phyloP scores from a whole-genome alignment of 1,140 invertebrate genomes.

The Platyura marginata region DNA sequence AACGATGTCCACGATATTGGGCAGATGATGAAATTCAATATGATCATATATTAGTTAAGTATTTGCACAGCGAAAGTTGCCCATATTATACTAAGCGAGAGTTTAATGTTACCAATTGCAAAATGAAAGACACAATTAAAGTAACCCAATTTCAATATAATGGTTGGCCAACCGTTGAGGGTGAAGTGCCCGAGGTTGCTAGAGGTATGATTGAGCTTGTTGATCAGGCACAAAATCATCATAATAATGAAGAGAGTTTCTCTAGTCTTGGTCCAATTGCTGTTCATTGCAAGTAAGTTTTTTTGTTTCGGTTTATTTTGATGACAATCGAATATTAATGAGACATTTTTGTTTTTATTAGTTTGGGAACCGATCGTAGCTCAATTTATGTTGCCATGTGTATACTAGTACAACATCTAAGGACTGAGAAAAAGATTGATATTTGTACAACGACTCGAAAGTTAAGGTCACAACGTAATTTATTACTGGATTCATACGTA shows the following conservation, averaged over 20 bases:
- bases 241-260: slow-evolving; percentile 26
- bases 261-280: slow-evolving; percentile 39
- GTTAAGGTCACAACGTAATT: slow-evolving; percentile 61
- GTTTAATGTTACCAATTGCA: slow-evolving; percentile 62
- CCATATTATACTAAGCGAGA: slow-evolving; percentile 71
- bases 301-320: slow-evolving; percentile 1
- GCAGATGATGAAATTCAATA: slow-evolving; percentile 68
- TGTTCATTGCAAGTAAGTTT: slow-evolving; percentile 59
- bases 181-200: slow-evolving; percentile 70
- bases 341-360: slow-evolving; percentile 14
- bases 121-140: slow-evolving; percentile 45
- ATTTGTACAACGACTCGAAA: slow-evolving; percentile 69
- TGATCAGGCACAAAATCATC: slow-evolving; percentile 38
- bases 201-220: slow-evolving; percentile 64
- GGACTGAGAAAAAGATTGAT: slow-evolving; percentile 65
- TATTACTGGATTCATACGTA: slow-evolving; percentile 68
- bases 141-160: slow-evolving; percentile 78
- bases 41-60: slow-evolving; percentile 69
- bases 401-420: slow-evolving; percentile 65
- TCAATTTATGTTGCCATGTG: slow-evolving; percentile 76
- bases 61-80: slow-evolving; percentile 71
- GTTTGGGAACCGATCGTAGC: slow-evolving; percentile 65
- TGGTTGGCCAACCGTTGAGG: slow-evolving; percentile 72
- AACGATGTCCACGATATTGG: slow-evolving; percentile 82
- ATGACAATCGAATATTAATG: background rate